Evolutionary conservation across 2,113 vertebrate genomes (phyloP).

Genomic region (Sardina pilchardus): DNA sequence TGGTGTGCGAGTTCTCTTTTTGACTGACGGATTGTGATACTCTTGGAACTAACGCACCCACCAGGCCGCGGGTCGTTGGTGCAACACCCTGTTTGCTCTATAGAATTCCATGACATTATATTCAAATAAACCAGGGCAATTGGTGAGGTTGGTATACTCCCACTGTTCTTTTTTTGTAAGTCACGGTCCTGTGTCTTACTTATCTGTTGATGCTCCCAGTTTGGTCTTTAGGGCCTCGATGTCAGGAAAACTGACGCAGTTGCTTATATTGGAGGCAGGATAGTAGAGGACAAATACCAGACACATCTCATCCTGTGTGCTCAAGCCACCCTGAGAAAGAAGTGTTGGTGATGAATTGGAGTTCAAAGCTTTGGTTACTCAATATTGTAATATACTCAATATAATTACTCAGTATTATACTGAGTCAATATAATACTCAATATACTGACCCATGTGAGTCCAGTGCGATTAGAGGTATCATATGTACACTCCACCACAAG

Average conservation of each 20-base stretch:
- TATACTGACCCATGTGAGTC: slow-evolving; percentile 51
- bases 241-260: slow-evolving; percentile 71
- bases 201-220: slow-evolving; percentile 26
- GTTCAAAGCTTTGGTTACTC: not conserved
- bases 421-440: not conserved
- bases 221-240: slow-evolving; percentile 22
- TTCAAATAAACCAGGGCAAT: not conserved
- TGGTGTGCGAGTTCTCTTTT: too few relatives aligned
- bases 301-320: slow-evolving; percentile 80
- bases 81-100: too few relatives aligned
- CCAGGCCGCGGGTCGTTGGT: too few relatives aligned
- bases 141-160: not conserved
- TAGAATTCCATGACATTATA: slow-evolving; percentile 9
- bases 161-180: not conserved
- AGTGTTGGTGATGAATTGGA: not conserved
- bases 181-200: slow-evolving; percentile 43
- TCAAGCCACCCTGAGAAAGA: slow-evolving; percentile 71
- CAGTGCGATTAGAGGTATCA: slow-evolving; percentile 51
- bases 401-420: too few relatives aligned
- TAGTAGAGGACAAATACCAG: slow-evolving; percentile 80
- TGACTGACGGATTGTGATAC: too few relatives aligned
- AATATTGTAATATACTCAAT: too few relatives aligned
- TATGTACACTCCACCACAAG: slow-evolving; percentile 71
- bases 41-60: too few relatives aligned
- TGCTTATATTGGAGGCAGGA: slow-evolving; percentile 67